Evolutionary conservation across 2,113 vertebrate genomes (phyloP).

Genomic region (Apodemus speciosus): DNA sequence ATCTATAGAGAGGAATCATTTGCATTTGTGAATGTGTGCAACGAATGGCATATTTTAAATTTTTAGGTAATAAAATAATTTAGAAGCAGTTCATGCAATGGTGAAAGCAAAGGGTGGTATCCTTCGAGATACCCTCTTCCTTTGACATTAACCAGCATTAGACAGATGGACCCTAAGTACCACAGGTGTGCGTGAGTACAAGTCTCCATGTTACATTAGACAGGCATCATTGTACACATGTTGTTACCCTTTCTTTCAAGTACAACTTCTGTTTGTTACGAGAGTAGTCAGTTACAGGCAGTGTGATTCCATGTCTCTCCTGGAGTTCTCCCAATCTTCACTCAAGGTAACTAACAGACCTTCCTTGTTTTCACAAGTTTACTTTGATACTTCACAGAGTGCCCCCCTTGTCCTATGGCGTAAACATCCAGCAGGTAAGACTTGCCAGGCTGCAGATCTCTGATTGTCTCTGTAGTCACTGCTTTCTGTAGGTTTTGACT

Average conservation of each 20-base stretch:
- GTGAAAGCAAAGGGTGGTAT: slow-evolving; percentile 83
- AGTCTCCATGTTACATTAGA: slow-evolving; percentile 80
- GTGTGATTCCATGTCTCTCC: slow-evolving; percentile 87
- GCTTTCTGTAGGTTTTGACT: slow-evolving; percentile 96
- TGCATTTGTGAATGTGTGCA: slow-evolving; percentile 79
- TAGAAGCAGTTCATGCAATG: slow-evolving; percentile 93
- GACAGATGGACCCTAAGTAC: slow-evolving; percentile 72
- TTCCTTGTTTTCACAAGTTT: slow-evolving; percentile 98
- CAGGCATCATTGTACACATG: slow-evolving; percentile 92
- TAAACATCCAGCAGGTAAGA: slow-evolving; percentile 98
- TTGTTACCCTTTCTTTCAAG: slow-evolving; percentile 89
- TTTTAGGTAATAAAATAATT: slow-evolving; percentile 88
- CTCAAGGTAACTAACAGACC: slow-evolving; percentile 90
- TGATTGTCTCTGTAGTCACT: slow-evolving; percentile 96
- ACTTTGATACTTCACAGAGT: slow-evolving; percentile 98
- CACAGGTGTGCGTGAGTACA: slow-evolving; percentile 64
- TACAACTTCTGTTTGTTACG: slow-evolving; percentile 87
- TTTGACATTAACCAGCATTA: slow-evolving; percentile 82
- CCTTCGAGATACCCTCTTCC: slow-evolving; percentile 76
- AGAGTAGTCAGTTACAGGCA: slow-evolving; percentile 89
- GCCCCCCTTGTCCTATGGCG: slow-evolving; percentile 94
- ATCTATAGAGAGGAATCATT: slow-evolving; percentile 82
- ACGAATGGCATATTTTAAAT: slow-evolving; percentile 81
- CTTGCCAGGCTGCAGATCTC: slow-evolving; percentile 93
- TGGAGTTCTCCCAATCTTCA: slow-evolving; percentile 86